phyloP scores from a whole-genome alignment of 2,113 vertebrate species.

The Actenoides lindsayi region DNA sequence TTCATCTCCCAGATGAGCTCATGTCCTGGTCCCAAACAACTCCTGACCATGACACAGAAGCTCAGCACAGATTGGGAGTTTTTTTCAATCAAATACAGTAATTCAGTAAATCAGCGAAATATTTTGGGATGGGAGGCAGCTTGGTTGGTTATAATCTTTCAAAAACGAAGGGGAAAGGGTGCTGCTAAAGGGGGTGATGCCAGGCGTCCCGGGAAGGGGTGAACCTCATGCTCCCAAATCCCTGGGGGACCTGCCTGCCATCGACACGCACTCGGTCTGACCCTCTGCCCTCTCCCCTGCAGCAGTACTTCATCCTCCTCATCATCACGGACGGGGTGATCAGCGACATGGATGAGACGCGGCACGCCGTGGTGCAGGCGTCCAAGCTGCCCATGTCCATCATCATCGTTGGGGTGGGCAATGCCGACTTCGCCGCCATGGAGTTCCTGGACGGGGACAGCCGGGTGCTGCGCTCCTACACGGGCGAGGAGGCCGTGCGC shows the following conservation, averaged over 20 bases:
- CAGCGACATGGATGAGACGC: slow-evolving; percentile 98
- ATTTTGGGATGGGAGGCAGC: not conserved
- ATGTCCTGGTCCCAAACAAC: not conserved
- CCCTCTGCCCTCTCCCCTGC: not conserved
- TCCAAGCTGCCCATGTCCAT: slow-evolving; percentile 98
- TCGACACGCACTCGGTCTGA: fast-evolving
- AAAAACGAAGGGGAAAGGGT: not conserved
- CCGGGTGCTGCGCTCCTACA: slow-evolving; percentile 86
- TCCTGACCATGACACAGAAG: not conserved
- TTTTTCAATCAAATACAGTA: not conserved
- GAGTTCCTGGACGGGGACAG: slow-evolving; percentile 96
- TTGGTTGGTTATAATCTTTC: not conserved
- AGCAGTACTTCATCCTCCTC: slow-evolving; percentile 98
- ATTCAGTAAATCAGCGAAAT: not conserved
- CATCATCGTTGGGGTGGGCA: slow-evolving; percentile 97
- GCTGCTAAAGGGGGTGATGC: not conserved
- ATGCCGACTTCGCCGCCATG: slow-evolving; percentile 96
- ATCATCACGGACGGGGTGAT: slow-evolving; percentile 98
- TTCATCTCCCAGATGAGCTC: not conserved
- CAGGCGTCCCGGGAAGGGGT: not conserved
- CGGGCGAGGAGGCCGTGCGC: slow-evolving; percentile 89
- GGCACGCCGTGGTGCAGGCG: slow-evolving; percentile 91
- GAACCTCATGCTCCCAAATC: not conserved
- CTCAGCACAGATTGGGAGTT: not conserved
- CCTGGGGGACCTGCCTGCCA: not conserved